Evolutionary conservation across 2,113 vertebrate species (phyloP).

Genomic region (Neoarius graeffei): DNA sequence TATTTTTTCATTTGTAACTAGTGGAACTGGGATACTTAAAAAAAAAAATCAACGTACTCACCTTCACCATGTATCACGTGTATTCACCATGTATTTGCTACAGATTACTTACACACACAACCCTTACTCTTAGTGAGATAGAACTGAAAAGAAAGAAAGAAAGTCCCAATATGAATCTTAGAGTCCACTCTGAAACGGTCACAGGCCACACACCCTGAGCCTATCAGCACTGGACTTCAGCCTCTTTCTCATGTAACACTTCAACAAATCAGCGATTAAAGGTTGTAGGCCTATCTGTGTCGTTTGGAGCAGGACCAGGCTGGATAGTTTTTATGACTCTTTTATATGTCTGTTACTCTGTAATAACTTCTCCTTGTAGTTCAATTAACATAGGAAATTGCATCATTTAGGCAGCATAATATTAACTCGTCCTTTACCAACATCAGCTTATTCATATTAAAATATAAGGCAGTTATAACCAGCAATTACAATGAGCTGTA

Average conservation of each 20-base stretch:
- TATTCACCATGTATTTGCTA: constrained; percentile 6
- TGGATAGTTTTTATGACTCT: not conserved
- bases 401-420: not conserved
- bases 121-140: not conserved
- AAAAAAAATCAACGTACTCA: constrained; percentile 1
- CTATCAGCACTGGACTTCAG: constrained; percentile 71
- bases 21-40: not conserved
- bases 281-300: constrained; percentile 64
- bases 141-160: constrained; percentile 35
- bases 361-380: not conserved
- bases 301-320: constrained; percentile 51
- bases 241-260: constrained; percentile 60
- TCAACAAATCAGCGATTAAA: constrained; percentile 55
- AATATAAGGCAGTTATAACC: not conserved
- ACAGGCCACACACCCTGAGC: constrained; percentile 26
- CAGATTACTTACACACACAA: not conserved
- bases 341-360: not conserved
- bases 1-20: not conserved
- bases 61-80: constrained; percentile 11
- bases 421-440: not conserved
- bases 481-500: not conserved
- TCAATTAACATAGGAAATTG: not conserved
- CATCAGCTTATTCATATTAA: not conserved
- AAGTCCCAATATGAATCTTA: constrained; percentile 60
- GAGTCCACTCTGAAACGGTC: constrained; percentile 54